phyloP scores from a whole-genome alignment of 2,797 vertebrate genomes.

The Cygnus olor region DNA sequence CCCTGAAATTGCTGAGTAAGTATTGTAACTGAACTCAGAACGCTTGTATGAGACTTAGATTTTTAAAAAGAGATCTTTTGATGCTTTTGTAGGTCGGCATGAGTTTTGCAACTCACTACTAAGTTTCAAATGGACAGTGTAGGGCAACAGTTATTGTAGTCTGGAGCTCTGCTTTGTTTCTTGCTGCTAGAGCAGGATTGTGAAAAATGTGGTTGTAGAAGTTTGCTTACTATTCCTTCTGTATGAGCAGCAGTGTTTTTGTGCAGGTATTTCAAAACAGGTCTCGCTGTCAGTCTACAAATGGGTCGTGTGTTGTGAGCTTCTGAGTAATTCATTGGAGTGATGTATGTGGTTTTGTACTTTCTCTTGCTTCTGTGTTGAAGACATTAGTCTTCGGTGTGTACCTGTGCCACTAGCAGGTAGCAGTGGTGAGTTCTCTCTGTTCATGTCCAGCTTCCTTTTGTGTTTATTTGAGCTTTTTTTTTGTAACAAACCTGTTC shows the following conservation, averaged over 20 bases:
- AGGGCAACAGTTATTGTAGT: not conserved
- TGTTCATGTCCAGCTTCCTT: not conserved
- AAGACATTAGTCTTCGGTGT: accelerated
- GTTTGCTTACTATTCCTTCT: not conserved
- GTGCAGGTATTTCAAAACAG: not conserved
- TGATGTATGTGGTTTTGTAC: not conserved
- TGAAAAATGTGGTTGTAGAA: not conserved
- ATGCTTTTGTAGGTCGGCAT: not conserved
- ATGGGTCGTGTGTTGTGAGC: not conserved
- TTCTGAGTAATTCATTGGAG: not conserved
- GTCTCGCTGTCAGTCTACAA: not conserved
- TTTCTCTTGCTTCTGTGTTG: not conserved
- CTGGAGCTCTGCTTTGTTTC: not conserved
- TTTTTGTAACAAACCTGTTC: not conserved
- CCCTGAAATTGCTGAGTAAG: not conserved
- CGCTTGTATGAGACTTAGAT: not conserved
- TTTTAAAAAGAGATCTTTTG: not conserved
- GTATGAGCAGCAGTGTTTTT: not conserved
- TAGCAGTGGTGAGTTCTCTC: not conserved
- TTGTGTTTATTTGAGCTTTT: not conserved
- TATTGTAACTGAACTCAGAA: not conserved
- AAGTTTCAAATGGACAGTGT: not conserved
- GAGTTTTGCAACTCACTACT: not conserved
- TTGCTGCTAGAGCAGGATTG: not conserved
- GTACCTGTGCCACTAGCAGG: not conserved